Base-by-base conservation (phyloP, 2,797 vertebrate species). In the Alosa sapidissima region DNA sequence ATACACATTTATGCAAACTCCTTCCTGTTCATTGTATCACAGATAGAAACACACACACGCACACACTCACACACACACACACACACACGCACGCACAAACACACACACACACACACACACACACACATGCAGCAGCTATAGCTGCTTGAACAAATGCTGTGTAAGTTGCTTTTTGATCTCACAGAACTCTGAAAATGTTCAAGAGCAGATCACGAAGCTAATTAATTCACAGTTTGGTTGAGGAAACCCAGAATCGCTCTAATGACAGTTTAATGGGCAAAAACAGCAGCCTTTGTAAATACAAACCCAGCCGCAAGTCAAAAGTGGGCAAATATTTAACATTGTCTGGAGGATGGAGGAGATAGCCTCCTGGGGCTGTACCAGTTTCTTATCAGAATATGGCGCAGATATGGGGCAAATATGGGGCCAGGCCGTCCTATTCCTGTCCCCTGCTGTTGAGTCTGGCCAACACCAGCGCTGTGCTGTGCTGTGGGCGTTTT, bases 141-240 rank as follows among this genome's bases (percentile, higher is more conserved):
- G 13, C 11, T 41, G 16, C 41, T 78, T 78, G 16, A 78, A 21
- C 72, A 78, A 78, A 47, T 78, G 72, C 41, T 78, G 72, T 78
- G 72, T 47, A 78, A 78, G 72, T 9, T 78, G 72, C 72, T 78
- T 47, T 78, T 78, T 78, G 72, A 78, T 78, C 72, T 78, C 5
- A 45, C 33, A 47, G 72, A 78, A 78, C 72, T 21, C 36, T 21
- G 72, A 47, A 78, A 45, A 78, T 28, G 24, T 5, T 65, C 8
- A n/a, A 10, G 60, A 78, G 72, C 41, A n/a, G 72, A 78, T 78
- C 72, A 78, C 41, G 1, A 36, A 78, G 72, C 72, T 78, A 21
- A 78, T 78, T 78, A 45, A 78, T 78, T 45, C 19, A 16, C 36
- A 47, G 41, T 78, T 21, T 78, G 16, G 14, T 78, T 45, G 36